Evolutionary conservation across 64 coral and sea anemone species (phyloP).

Genomic region (Montipora capricornis): DNA sequence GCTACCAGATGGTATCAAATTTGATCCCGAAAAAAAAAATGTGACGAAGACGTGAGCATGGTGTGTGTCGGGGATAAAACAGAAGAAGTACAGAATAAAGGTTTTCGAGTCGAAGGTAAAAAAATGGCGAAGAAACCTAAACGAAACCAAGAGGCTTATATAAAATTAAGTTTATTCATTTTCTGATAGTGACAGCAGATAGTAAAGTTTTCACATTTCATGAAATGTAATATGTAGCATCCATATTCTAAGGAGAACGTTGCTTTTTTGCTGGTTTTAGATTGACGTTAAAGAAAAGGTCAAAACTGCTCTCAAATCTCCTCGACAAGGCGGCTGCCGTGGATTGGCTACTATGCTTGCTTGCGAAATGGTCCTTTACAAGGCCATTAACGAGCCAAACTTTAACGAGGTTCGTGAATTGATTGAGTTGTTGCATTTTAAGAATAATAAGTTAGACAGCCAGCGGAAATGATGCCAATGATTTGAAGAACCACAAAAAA

Average conservation of each 20-base stretch:
- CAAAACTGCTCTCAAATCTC: neutral
- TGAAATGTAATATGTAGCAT: neutral
- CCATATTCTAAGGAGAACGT: neutral
- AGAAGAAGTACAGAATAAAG: too few species aligned
- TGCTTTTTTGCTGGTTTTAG: neutral
- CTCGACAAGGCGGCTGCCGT: neutral
- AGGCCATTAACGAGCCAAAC: neutral
- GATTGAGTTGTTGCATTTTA: neutral
- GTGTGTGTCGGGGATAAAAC: too few species aligned
- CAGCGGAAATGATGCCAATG: too few species aligned
- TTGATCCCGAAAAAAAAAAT: too few species aligned
- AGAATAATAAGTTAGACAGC: neutral
- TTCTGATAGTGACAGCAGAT: too few species aligned
- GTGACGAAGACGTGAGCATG: too few species aligned
- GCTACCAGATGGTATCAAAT: too few species aligned
- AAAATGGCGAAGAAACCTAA: too few species aligned
- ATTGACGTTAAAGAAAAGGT: neutral
- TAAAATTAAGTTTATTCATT: too few species aligned
- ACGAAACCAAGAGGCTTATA: too few species aligned
- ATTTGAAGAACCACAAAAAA: neutral
- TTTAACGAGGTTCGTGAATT: neutral
- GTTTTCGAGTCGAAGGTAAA: too few species aligned
- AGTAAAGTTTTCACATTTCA: neutral
- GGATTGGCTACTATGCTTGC: neutral
- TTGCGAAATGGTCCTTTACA: neutral